These are phyloP conservation scores for Gallinago undulata DNA, from an alignment of 2,113 vertebrate genomes.

Conservation along the genomic window DNA sequence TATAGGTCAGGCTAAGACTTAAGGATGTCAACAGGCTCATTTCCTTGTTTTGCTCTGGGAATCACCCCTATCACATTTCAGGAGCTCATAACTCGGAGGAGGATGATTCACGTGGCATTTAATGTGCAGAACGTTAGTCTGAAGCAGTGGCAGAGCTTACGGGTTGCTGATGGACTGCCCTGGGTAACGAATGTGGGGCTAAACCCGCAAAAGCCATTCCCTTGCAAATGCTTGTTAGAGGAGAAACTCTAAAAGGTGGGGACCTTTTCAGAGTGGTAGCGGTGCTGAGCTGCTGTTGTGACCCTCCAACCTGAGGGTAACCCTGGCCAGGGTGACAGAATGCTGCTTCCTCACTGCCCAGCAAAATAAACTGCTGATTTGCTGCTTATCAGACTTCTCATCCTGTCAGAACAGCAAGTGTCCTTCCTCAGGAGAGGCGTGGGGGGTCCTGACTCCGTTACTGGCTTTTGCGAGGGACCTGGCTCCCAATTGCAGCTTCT, in stretches of 20 bases:
- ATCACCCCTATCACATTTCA: not conserved
- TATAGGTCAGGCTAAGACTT: not conserved
- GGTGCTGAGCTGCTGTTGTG: not conserved
- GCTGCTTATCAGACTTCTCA: not conserved
- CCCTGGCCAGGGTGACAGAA: not conserved
- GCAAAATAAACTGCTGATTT: not conserved
- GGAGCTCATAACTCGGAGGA: not conserved
- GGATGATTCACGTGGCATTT: not conserved
- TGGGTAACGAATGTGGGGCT: not conserved
- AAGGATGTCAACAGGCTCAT: constrained; percentile 1
- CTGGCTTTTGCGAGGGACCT: not conserved
- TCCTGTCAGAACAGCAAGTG: not conserved
- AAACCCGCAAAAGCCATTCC: not conserved
- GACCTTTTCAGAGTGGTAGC: not conserved
- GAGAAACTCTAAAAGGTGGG: not conserved
- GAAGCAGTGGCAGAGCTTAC: not conserved
- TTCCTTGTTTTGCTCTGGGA: constrained; percentile 24
- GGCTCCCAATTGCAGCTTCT: not conserved
- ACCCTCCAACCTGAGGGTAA: not conserved
- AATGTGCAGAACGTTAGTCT: not conserved
- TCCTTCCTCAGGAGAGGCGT: not conserved
- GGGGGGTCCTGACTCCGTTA: not conserved
- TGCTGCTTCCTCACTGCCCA: fast-evolving
- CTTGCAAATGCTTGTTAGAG: not conserved
- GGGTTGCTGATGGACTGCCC: not conserved